phyloP scores from a whole-genome alignment of 2,113 vertebrate genomes.

The Apteryx mantelli region DNA sequence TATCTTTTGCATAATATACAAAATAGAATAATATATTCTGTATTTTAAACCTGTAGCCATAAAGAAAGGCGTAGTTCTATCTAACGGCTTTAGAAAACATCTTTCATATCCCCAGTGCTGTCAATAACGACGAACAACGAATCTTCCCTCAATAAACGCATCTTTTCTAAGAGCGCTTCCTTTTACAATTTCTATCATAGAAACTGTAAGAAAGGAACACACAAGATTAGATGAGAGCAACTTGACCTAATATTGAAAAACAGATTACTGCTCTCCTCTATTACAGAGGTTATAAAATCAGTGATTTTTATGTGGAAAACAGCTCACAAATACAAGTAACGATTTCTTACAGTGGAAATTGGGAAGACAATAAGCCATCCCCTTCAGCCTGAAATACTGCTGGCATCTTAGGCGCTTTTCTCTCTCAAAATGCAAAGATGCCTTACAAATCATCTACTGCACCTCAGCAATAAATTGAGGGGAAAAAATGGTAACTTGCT shows the following conservation, averaged over 20 bases:
- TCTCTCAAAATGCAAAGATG: slow-evolving; percentile 29
- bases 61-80: neutral
- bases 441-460: slow-evolving; percentile 40
- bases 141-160: slow-evolving; percentile 36
- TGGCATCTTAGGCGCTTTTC: neutral
- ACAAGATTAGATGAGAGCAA: slow-evolving; percentile 39
- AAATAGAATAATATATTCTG: neutral
- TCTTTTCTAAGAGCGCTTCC: slow-evolving; percentile 14
- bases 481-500: slow-evolving; percentile 14
- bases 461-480: slow-evolving; percentile 44
- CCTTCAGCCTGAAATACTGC: neutral
- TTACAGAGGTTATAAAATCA: slow-evolving; percentile 46
- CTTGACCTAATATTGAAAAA: slow-evolving; percentile 61
- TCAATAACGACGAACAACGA: slow-evolving; percentile 46
- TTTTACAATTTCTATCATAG: slow-evolving; percentile 25
- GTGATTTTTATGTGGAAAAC: slow-evolving; percentile 8
- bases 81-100: slow-evolving; percentile 27
- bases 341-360: slow-evolving; percentile 17
- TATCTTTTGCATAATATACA: neutral
- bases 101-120: neutral
- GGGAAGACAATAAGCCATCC: slow-evolving; percentile 26
- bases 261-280: slow-evolving; percentile 42
- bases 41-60: neutral
- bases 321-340: slow-evolving; percentile 33
- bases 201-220: slow-evolving; percentile 22